A percentile compares a stretch with the other conserved stretches of the same genome.
Conservation (phyloP, 2,113 vertebrate genomes). For the Ramphastos sulfuratus region DNA sequence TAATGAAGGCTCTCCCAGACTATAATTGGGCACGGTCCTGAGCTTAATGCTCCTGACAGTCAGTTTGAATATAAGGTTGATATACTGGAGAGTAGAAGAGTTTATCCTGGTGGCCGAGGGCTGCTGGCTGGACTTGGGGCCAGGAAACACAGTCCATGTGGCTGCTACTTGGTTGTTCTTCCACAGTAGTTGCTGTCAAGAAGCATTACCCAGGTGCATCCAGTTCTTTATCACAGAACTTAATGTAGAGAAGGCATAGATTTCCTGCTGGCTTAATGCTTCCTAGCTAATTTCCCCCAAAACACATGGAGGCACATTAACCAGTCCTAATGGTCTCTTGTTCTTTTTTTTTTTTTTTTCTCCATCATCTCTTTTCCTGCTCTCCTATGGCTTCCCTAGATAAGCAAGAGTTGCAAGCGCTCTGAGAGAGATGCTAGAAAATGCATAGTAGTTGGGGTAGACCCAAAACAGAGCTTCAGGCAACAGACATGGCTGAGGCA, state of each 20-base stretch:
- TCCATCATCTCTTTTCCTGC: not conserved
- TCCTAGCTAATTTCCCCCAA: not conserved
- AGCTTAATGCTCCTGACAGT: not conserved
- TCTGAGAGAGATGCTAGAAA: not conserved
- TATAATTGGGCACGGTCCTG: not conserved
- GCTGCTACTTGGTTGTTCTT: not conserved
- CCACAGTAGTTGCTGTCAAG: not conserved
- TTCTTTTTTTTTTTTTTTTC: not conserved
- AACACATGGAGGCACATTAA: not conserved
- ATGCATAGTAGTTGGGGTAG: not conserved
- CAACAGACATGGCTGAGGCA: not conserved
- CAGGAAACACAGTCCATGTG: not conserved
- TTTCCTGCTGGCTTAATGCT: not conserved
- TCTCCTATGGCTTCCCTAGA: not conserved
- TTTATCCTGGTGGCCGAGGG: not conserved
- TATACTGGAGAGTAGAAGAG: not conserved
- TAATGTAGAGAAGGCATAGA: not conserved
- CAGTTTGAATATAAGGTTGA: fast-evolving
- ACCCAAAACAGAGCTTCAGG: not conserved
- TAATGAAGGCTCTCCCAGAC: not conserved
- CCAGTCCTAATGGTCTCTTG: not conserved
- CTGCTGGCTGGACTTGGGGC: not conserved
- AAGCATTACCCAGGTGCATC: not conserved
- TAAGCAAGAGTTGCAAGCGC: not conserved
- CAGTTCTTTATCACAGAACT: not conserved